Evolutionary conservation across 2,888 invertebrate genomes (phyloP).

Genomic region (Cecidostiba fungosa): DNA sequence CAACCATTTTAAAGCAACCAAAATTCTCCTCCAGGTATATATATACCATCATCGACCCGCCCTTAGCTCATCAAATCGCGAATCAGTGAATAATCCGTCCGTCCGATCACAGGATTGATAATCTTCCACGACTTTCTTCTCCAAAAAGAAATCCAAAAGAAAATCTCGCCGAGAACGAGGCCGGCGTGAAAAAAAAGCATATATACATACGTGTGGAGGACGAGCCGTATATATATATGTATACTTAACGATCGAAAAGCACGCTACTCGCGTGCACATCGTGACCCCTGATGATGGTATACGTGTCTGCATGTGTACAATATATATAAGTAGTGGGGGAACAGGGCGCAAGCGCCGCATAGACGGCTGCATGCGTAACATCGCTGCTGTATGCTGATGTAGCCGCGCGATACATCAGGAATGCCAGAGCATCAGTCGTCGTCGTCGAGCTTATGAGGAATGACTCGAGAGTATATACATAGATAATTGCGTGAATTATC

Average conservation of each 20-base stretch:
- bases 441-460: neutral
- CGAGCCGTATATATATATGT: neutral
- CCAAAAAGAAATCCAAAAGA: neutral
- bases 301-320: neutral
- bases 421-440: neutral
- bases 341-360: constrained; percentile 17
- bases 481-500: too few species aligned
- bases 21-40: neutral
- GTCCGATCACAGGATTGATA: neutral
- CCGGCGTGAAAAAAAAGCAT: neutral
- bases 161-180: neutral
- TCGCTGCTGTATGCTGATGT: neutral
- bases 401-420: too few species aligned
- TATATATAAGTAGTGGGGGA: neutral
- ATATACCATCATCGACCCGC: neutral
- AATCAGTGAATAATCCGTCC: neutral
- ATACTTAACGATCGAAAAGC: constrained; percentile 33
- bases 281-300: neutral
- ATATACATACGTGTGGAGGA: neutral
- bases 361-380: neutral
- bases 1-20: neutral
- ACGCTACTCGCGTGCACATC: neutral
- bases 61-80: neutral
- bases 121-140: neutral
- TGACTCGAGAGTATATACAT: too few species aligned